phyloP scores from a whole-genome alignment of 2,113 vertebrate species.

The Opisthocomus hoazin region DNA sequence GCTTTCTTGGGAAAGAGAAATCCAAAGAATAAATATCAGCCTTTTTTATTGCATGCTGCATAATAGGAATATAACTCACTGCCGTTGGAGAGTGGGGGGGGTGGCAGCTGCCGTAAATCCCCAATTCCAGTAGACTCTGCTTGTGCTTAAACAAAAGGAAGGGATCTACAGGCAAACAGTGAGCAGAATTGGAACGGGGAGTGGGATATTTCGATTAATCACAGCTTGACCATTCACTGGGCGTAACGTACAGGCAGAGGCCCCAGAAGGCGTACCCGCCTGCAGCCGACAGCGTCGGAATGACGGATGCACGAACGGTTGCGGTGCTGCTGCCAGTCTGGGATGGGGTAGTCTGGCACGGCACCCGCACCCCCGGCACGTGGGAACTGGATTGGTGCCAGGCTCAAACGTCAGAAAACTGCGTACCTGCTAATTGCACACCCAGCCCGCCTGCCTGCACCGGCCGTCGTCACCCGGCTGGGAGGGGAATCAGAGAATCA shows the following conservation, averaged over 20 bases:
- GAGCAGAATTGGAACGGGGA: not conserved
- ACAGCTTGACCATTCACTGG: slow-evolving; percentile 16
- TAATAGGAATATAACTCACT: slow-evolving; percentile 24
- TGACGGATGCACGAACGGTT: not conserved
- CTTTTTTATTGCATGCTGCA: slow-evolving; percentile 1
- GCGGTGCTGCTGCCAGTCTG: not conserved
- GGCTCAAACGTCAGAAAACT: not conserved
- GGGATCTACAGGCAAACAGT: not conserved
- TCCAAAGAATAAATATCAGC: slow-evolving; percentile 19
- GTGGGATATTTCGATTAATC: not conserved
- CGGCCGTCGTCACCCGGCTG: not conserved
- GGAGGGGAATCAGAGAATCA: too few relatives aligned
- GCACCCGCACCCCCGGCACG: fast-evolving
- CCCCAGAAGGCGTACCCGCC: not conserved
- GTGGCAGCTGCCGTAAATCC: slow-evolving; percentile 43
- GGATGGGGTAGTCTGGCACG: not conserved
- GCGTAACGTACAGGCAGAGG: not conserved
- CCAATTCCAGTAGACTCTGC: not conserved
- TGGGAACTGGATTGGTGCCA: too few relatives aligned
- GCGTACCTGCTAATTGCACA: not conserved
- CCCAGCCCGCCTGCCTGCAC: fast-evolving
- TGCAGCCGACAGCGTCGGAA: not conserved
- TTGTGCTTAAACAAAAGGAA: slow-evolving; percentile 6
- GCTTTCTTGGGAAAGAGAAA: not conserved
- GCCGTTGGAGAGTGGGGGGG: not conserved